Conservation (phyloP, 1,140 invertebrate genomes). For the Tenebrio molitor region DNA sequence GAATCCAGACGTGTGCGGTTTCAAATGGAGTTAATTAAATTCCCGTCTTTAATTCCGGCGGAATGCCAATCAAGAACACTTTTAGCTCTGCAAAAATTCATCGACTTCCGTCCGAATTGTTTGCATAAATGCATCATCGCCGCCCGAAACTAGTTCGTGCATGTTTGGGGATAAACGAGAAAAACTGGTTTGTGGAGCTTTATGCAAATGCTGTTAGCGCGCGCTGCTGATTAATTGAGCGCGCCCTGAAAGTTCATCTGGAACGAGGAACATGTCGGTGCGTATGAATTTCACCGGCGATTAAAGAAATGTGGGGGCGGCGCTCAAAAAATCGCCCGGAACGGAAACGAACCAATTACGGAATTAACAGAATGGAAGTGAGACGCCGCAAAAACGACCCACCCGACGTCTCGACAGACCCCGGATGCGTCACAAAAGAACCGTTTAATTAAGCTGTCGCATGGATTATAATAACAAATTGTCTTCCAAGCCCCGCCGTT, state of each 20-base stretch:
- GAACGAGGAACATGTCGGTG: too few relatives aligned
- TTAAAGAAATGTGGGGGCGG: too few relatives aligned
- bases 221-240: constrained; percentile 19
- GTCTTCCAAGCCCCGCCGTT: too few relatives aligned
- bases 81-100: constrained; percentile 10
- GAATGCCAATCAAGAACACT: constrained; percentile 3
- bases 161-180: not conserved
- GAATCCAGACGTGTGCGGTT: not conserved
- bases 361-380: too few relatives aligned
- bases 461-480: too few relatives aligned
- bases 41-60: not conserved
- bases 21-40: constrained; percentile 29
- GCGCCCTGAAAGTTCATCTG: not conserved
- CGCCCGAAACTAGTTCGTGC: constrained; percentile 14
- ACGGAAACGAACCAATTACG: too few relatives aligned
- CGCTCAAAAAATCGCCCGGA: too few relatives aligned
- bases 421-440: too few relatives aligned
- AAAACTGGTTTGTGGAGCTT: not conserved
- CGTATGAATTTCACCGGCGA: too few relatives aligned
- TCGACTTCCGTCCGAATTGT: not conserved
- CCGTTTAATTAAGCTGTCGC: too few relatives aligned
- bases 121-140: not conserved
- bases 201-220: constrained; percentile 19
- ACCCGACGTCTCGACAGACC: too few relatives aligned
- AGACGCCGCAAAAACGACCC: too few relatives aligned